Evolutionary conservation across 1,140 invertebrate genomes (phyloP), one percentile per base, ranked within the genome.

Genomic region (Cephus cinctus): DNA sequence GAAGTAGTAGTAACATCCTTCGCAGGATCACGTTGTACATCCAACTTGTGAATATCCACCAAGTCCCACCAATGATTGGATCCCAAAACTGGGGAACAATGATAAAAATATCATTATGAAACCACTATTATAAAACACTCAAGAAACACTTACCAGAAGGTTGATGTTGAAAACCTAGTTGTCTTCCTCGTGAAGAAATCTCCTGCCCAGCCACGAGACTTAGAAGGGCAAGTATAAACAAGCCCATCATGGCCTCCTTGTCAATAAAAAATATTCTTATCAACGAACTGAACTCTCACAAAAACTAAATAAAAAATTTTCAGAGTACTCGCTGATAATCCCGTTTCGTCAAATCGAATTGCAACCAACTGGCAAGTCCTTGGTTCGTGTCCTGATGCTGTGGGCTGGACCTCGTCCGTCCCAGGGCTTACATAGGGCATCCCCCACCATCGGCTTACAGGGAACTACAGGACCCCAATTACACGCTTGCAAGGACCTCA

Each of bases 341-440:
- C 25, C n/a, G 25, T 27, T 27, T 8, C 6, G 25, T 27, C 47
- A 43, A 40, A n/a, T 14, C 41, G 56, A 47, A 53, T 23, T 49
- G 56, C n/a, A n/a, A n/a, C n/a, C n/a, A n/a, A n/a, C n/a, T n/a
- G n/a, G n/a, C n/a, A n/a, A 59, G 56, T 68, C 68, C 63, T 70
- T 68, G 65, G 61, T 54, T 50, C 61, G 59, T 70, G 60, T 70
- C 63, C 60, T 64, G 71, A 74, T 70, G 66, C 68, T 69, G 73
- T 76, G 72, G 63, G 57, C 71, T 72, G 74, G 69, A 74, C 73
- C 74, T 66, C 61, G 62, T 50, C 58, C 61, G 70, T 71, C 62
- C 65, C 66, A 75, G 72, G 70, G 73, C 71, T 77, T 76, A 77
- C 73, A 77, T 77, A 77, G 74, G 74, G 71, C 72, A 54, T 43